Percentiles rank a stretch among this genome's conserved stretches.
These are phyloP conservation scores for Ophraella communa DNA, from an alignment of 2,888 invertebrate genomes.

Conservation along the genomic window DNA sequence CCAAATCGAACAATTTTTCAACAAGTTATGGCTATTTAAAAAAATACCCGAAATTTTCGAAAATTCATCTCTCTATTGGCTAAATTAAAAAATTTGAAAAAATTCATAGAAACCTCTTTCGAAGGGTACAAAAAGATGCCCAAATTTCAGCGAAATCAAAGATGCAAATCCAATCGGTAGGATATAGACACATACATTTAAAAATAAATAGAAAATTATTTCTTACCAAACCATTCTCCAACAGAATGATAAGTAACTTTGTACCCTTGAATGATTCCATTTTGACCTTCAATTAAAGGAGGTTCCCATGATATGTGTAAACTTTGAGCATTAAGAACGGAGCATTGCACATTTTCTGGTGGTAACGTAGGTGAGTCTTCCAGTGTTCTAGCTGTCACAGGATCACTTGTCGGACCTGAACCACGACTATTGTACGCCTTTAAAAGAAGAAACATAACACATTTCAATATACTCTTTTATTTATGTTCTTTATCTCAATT, in stretches of 20 bases:
- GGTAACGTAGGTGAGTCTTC: constrained; percentile 89
- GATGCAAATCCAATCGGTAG: too few species aligned
- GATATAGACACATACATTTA: neutral
- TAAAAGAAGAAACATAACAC: constrained; percentile 61
- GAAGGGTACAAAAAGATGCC: too few species aligned
- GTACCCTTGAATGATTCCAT: constrained; percentile 85
- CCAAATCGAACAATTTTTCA: too few species aligned
- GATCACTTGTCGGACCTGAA: constrained; percentile 83
- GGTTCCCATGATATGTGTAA: constrained; percentile 87
- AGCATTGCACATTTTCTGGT: constrained; percentile 82
- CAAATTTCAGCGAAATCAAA: too few species aligned
- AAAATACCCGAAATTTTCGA: too few species aligned
- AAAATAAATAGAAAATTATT: neutral
- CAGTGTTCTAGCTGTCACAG: constrained; percentile 79
- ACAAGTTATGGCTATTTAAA: too few species aligned
- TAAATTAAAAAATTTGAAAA: too few species aligned
- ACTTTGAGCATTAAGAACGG: constrained; percentile 82
- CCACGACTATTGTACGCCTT: constrained; percentile 88
- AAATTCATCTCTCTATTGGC: too few species aligned
- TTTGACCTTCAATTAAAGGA: constrained; percentile 80
- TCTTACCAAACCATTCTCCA: constrained; percentile 80
- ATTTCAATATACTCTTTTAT: too few species aligned
- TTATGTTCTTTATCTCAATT: too few species aligned
- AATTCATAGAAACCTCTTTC: too few species aligned
- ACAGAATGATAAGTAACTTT: constrained; percentile 82